Conservation (phyloP, 2,797 vertebrate genomes). For the Manis pentadactyla region DNA sequence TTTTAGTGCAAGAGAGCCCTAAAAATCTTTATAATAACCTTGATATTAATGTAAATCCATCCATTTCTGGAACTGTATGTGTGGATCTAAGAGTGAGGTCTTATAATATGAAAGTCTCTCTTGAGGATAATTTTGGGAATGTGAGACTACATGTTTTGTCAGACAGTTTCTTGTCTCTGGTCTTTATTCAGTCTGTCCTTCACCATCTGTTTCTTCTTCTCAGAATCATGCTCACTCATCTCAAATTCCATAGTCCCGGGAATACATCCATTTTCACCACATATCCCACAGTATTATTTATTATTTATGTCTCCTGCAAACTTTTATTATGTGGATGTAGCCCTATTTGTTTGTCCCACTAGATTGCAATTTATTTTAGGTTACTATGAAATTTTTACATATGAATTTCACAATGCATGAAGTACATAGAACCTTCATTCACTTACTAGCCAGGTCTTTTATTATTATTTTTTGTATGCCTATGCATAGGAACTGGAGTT, state of each 20-base stretch:
- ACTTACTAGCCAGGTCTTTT: not conserved
- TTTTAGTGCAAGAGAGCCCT: not conserved
- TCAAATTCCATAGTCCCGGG: not conserved
- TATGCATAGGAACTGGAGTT: not conserved
- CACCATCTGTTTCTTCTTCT: not conserved
- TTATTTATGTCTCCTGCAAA: not conserved
- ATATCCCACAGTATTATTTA: not conserved
- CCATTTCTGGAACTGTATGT: not conserved
- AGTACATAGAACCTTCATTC: not conserved
- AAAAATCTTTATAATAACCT: not conserved
- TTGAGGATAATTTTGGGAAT: not conserved
- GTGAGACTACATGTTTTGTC: not conserved
- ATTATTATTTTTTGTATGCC: not conserved
- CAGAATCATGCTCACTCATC: not conserved
- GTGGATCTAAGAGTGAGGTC: not conserved
- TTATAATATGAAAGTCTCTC: not conserved
- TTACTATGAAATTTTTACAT: not conserved
- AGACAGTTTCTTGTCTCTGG: not conserved
- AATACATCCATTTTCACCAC: not conserved
- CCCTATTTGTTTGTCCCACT: not conserved
- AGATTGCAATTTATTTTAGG: not conserved
- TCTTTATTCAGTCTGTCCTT: not conserved
- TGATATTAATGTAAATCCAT: not conserved
- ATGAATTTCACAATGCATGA: not conserved
- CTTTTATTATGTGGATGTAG: not conserved